phyloP scores from a whole-genome alignment of 2,113 vertebrate species.

The Stomatorhinus ivindoensis region DNA sequence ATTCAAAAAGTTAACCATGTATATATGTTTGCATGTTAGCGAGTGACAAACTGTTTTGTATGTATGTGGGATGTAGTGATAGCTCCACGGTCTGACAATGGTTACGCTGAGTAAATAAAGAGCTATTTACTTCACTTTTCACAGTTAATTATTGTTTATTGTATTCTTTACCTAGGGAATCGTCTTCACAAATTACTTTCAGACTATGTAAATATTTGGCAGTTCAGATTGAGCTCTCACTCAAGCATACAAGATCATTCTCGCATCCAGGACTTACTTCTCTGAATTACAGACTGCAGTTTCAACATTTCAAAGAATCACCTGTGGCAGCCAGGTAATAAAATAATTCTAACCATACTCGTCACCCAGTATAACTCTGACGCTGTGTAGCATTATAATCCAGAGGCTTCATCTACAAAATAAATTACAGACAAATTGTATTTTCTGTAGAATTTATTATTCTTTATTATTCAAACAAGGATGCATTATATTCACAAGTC shows the following conservation, averaged over 20 bases:
- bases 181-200: background rate
- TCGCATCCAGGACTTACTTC: background rate
- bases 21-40: slow-evolving; percentile 59
- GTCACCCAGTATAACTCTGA: background rate
- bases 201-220: slow-evolving; percentile 40
- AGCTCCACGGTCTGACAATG: slow-evolving; percentile 48
- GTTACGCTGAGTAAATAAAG: slow-evolving; percentile 60
- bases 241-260: background rate
- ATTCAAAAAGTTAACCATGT: slow-evolving; percentile 46
- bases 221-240: background rate
- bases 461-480: slow-evolving; percentile 11
- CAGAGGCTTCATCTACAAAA: background rate
- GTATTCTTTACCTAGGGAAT: background rate
- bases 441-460: background rate
- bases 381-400: background rate
- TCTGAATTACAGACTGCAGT: background rate
- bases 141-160: background rate
- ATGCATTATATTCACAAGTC: slow-evolving; percentile 49
- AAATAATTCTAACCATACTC: background rate
- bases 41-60: slow-evolving; percentile 38
- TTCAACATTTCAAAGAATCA: background rate
- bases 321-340: background rate
- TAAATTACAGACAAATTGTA: background rate
- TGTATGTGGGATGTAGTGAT: slow-evolving; percentile 41
- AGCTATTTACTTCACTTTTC: slow-evolving; percentile 7